Conservation (phyloP, 2,888 invertebrate genomes). For the Oxycera nigricornis region DNA sequence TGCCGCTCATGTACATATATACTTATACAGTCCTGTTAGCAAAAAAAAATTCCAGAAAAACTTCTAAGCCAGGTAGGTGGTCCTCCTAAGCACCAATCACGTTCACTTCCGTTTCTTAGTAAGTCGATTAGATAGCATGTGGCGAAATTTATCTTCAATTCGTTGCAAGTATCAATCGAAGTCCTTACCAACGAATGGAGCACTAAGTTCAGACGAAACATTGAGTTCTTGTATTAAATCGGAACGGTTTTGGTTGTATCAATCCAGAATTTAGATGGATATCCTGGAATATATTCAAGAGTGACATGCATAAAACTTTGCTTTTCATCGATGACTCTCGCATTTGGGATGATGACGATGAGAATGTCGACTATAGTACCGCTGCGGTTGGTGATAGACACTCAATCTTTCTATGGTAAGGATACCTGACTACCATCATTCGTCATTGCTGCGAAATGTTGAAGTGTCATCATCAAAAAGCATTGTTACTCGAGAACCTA, state of each 20-base stretch:
- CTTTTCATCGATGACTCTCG: constrained; percentile 10
- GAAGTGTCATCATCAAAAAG: background rate
- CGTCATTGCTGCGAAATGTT: constrained; percentile 1
- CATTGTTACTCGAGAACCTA: background rate
- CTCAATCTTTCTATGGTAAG: background rate
- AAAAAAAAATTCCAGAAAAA: no score
- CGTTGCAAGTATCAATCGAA: constrained; percentile 17
- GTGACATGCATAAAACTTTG: constrained; percentile 31
- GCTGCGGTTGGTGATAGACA: background rate
- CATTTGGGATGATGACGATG: background rate
- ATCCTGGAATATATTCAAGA: constrained; percentile 31
- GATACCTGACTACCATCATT: background rate
- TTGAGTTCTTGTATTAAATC: constrained; percentile 15
- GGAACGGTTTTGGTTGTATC: constrained; percentile 13
- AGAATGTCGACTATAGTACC: background rate
- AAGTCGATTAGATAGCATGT: constrained; percentile 35
- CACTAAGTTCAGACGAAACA: no score
- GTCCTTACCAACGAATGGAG: background rate
- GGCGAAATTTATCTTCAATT: constrained; percentile 33
- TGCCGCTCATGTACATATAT: background rate
- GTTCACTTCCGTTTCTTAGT: constrained; percentile 28
- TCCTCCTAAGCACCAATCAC: background rate
- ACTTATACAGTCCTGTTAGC: no score
- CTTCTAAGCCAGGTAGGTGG: background rate
- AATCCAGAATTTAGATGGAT: constrained; percentile 34